phyloP scores from a whole-genome alignment of 2,113 vertebrate genomes.

The Sinocyclocheilus rhinocerous region DNA sequence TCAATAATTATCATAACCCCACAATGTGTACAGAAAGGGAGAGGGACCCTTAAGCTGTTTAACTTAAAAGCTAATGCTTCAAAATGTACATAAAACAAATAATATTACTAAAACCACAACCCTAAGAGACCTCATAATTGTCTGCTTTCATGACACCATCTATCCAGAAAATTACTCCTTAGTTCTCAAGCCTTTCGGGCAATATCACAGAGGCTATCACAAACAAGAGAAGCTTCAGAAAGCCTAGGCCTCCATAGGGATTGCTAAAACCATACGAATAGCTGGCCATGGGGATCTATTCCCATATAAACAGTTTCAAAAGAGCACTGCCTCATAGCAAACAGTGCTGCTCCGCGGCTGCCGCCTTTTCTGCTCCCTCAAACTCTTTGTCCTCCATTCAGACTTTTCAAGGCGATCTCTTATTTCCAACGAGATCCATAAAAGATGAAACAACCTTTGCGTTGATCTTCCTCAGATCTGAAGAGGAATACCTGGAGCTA shows the following conservation, averaged over 20 bases:
- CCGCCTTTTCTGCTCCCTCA: slow-evolving; percentile 17
- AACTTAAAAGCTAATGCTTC: slow-evolving; percentile 79
- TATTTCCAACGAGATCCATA: slow-evolving; percentile 73
- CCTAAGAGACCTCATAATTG: slow-evolving; percentile 80
- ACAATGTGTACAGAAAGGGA: slow-evolving; percentile 53
- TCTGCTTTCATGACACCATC: slow-evolving; percentile 79
- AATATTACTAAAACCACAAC: slow-evolving; percentile 79
- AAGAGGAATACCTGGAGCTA: slow-evolving; percentile 72
- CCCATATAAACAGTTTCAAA: slow-evolving; percentile 76
- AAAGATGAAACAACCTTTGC: slow-evolving; percentile 78
- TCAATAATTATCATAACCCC: slow-evolving; percentile 76
- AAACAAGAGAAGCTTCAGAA: slow-evolving; percentile 72
- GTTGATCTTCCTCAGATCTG: slow-evolving; percentile 69
- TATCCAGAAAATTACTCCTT: slow-evolving; percentile 76
- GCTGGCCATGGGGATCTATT: slow-evolving; percentile 68
- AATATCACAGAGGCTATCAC: slow-evolving; percentile 69
- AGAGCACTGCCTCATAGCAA: slow-evolving; percentile 67
- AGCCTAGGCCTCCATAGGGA: slow-evolving; percentile 70
- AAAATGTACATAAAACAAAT: slow-evolving; percentile 80
- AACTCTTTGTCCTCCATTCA: slow-evolving; percentile 58
- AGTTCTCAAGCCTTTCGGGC: slow-evolving; percentile 76
- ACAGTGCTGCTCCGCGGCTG: slow-evolving; percentile 58
- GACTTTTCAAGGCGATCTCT: slow-evolving; percentile 71
- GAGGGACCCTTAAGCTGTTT: slow-evolving; percentile 72
- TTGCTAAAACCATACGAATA: slow-evolving; percentile 69